phyloP scores from a whole-genome alignment of 2,113 vertebrate genomes.

The Ammospiza nelsoni region DNA sequence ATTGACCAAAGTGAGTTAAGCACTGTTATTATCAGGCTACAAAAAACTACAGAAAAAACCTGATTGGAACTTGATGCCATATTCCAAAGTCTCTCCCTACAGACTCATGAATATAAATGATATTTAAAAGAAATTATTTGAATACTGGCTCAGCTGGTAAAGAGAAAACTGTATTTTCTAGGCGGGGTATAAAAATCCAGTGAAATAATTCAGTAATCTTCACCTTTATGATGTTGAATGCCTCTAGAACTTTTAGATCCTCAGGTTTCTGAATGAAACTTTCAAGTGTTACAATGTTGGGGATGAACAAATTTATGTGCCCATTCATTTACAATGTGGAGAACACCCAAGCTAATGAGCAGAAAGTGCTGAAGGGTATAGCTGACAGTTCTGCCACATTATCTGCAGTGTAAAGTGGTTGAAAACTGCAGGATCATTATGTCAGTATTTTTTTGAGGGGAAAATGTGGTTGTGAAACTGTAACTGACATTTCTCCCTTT shows the following conservation, averaged over 20 bases:
- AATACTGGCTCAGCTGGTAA: not conserved
- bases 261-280: not conserved
- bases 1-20: not conserved
- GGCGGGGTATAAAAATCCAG: not conserved
- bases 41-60: not conserved
- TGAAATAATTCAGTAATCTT: not conserved
- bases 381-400: not conserved
- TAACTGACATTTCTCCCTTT: not conserved
- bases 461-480: not conserved
- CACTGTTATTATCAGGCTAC: not conserved
- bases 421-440: not conserved
- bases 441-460: not conserved
- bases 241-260: not conserved
- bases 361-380: not conserved
- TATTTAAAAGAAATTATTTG: not conserved
- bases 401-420: not conserved
- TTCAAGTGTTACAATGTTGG: not conserved
- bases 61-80: not conserved
- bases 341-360: not conserved
- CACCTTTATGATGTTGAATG: rapidly evolving
- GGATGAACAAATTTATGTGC: not conserved
- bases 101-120: not conserved
- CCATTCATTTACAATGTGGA: rapidly evolving
- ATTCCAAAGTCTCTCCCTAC: not conserved
- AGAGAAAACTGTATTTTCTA: not conserved